These are phyloP conservation scores for Idaea biselata DNA, from an alignment of 2,888 invertebrate species.

Conservation along the genomic window DNA sequence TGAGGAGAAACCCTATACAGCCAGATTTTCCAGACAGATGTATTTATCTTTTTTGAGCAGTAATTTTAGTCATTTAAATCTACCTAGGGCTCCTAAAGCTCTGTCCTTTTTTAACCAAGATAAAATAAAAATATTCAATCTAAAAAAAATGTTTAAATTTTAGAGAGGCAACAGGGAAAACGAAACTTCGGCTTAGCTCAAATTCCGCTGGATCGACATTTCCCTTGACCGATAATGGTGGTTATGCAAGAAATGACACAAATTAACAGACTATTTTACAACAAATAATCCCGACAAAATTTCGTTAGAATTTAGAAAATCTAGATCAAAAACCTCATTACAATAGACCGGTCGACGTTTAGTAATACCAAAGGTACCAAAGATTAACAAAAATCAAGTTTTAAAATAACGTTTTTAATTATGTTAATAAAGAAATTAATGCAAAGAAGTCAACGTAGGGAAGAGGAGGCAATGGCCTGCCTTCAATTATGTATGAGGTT, in stretches of 20 bases:
- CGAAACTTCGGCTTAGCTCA: too few relatives aligned
- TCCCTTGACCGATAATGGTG: too few relatives aligned
- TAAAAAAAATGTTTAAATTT: too few relatives aligned
- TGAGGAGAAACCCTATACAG: neutral
- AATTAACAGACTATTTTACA: neutral
- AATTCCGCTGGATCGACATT: too few relatives aligned
- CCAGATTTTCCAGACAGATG: too few relatives aligned
- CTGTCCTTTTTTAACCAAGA: too few relatives aligned
- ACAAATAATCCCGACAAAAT: neutral
- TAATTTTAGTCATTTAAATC: too few relatives aligned
- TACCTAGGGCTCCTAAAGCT: too few relatives aligned
- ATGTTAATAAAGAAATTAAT: conserved; percentile 41
- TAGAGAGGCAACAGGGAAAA: too few relatives aligned
- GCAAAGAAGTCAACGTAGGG: conserved; percentile 41
- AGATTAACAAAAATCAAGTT: conserved; percentile 16
- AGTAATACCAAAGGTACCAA: conserved; percentile 15
- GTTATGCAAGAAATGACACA: too few relatives aligned
- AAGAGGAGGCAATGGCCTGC: conserved; percentile 52
- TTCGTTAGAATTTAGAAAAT: neutral
- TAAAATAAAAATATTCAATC: too few relatives aligned
- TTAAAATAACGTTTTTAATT: conserved; percentile 24
- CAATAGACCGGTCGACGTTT: conserved; percentile 9
- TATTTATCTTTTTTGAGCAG: too few relatives aligned
- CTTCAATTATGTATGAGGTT: conserved; percentile 34
- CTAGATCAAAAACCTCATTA: conserved; percentile 3